Conservation (phyloP, 2,888 invertebrate genomes). For the Panzeria rudis region DNA sequence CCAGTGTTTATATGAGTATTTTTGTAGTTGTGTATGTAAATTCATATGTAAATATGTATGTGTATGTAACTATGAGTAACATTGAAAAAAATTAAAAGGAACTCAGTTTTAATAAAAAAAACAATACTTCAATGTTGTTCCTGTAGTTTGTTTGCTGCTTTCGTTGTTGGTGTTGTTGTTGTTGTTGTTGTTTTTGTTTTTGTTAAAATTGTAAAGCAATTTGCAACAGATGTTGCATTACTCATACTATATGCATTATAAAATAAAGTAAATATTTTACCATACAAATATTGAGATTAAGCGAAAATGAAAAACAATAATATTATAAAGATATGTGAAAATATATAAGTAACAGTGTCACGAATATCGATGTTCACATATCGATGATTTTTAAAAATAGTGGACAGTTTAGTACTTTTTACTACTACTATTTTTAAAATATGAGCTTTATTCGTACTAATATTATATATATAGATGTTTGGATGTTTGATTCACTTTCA, state of each 20-base stretch:
- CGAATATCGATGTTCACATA: neutral
- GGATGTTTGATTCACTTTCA: too few species aligned
- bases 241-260: slow-evolving; percentile 62
- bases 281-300: slow-evolving; percentile 65
- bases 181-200: slow-evolving; percentile 18
- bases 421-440: too few species aligned
- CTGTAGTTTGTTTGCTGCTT: neutral
- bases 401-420: too few species aligned
- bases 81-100: slow-evolving; percentile 28
- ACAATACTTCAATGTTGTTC: slow-evolving; percentile 27
- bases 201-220: slow-evolving; percentile 70
- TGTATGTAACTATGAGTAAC: neutral
- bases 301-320: slow-evolving; percentile 37
- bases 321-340: neutral
- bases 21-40: slow-evolving; percentile 9
- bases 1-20: neutral
- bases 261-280: slow-evolving; percentile 70
- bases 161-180: too few species aligned
- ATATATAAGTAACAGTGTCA: slow-evolving; percentile 4
- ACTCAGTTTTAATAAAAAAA: slow-evolving; percentile 37
- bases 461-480: too few species aligned
- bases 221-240: slow-evolving; percentile 72
- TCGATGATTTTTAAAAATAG: neutral
- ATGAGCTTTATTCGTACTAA: too few species aligned
- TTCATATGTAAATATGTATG: slow-evolving; percentile 11